These are phyloP conservation scores for Drosophila crucigera DNA, from an alignment of 2,888 invertebrate genomes.

Conservation along the genomic window DNA sequence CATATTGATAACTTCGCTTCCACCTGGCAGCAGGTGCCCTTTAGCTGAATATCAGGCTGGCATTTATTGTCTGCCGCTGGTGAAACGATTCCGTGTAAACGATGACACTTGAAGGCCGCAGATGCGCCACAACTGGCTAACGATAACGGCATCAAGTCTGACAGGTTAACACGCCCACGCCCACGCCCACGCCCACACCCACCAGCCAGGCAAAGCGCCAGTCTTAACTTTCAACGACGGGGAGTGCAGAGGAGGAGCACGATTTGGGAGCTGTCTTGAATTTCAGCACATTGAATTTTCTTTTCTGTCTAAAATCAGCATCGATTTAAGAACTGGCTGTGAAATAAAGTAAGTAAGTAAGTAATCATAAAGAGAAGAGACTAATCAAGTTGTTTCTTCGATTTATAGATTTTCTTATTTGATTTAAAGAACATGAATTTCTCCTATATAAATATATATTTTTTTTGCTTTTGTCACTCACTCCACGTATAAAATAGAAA, in stretches of 20 bases:
- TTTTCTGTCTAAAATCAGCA: neutral
- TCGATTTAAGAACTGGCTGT: neutral
- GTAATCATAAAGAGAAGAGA: no score
- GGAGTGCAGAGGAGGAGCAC: neutral
- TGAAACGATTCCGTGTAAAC: constrained; percentile 7
- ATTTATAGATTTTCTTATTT: neutral
- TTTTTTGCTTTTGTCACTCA: neutral
- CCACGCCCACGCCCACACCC: neutral
- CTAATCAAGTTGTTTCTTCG: neutral
- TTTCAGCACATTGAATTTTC: neutral
- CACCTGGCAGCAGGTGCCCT: neutral
- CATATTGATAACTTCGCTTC: neutral
- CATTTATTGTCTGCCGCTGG: constrained; percentile 2
- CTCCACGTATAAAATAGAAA: neutral
- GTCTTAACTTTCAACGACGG: neutral
- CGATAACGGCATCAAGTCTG: constrained; percentile 25
- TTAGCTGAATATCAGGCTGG: neutral
- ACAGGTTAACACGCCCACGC: constrained; percentile 8
- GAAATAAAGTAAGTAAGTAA: neutral
- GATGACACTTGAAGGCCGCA: constrained; percentile 31
- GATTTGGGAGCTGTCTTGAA: neutral
- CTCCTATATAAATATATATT: neutral
- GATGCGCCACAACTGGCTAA: constrained; percentile 20
- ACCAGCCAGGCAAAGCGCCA: neutral
- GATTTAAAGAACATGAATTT: no score